A percentile compares a stretch with the other conserved stretches of the same genome.
Conservation (phyloP, 2,888 invertebrate species). For the Ophonus ardosiacus region DNA sequence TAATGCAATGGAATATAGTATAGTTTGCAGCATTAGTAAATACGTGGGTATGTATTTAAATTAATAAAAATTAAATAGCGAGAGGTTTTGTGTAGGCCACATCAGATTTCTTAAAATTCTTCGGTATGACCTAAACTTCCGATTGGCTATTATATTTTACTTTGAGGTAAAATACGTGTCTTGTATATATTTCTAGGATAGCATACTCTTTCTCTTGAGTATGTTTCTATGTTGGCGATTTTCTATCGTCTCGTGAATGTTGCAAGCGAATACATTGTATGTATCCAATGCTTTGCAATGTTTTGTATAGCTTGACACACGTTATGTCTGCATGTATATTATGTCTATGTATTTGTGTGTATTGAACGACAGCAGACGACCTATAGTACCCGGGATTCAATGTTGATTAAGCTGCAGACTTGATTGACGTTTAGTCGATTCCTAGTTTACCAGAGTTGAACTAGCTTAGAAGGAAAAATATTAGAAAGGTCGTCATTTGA, state of each 20-base stretch:
- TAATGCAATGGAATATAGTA: too few species aligned
- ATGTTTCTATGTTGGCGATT: not conserved
- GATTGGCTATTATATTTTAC: too few species aligned
- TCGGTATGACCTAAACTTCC: too few species aligned
- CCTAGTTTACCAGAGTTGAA: not conserved
- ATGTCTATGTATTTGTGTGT: not conserved
- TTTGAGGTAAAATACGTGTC: not conserved
- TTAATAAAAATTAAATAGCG: too few species aligned
- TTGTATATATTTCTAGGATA: not conserved
- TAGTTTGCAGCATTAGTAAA: too few species aligned
- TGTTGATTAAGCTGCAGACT: constrained; percentile 6
- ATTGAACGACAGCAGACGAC: not conserved
- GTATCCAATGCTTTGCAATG: not conserved
- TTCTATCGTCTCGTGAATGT: not conserved
- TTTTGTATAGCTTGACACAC: not conserved
- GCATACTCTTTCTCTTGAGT: not conserved
- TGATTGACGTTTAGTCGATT: constrained; percentile 13
- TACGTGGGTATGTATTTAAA: too few species aligned
- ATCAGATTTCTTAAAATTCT: too few species aligned
- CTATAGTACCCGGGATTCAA: not conserved
- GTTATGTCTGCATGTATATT: not conserved
- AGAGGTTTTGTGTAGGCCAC: too few species aligned
- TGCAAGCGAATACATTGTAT: not conserved
- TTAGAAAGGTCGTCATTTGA: too few species aligned
- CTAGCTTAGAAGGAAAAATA: not conserved